A percentile compares a stretch with the other conserved stretches of the same genome.
phyloP scores from a whole-genome alignment of 2,797 vertebrate species.

The Cryptoprocta ferox region DNA sequence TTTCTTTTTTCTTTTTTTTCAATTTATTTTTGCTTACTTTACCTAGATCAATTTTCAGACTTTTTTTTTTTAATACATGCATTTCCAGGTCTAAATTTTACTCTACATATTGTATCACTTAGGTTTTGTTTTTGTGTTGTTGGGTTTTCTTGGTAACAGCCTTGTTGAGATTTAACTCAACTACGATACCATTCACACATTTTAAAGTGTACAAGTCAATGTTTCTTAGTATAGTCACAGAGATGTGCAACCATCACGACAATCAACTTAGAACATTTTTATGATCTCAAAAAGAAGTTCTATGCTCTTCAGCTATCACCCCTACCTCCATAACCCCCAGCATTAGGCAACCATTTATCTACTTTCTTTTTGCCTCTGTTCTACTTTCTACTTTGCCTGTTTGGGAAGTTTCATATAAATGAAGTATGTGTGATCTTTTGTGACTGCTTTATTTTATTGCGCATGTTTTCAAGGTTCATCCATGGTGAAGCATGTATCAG shows the following conservation, averaged over 20 bases:
- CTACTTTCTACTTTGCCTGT: background rate
- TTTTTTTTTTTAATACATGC: background rate
- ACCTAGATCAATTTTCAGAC: background rate
- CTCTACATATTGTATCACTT: background rate
- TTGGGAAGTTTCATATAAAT: background rate
- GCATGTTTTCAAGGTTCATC: background rate
- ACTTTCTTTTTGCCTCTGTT: background rate
- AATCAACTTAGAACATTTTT: background rate
- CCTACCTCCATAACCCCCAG: background rate
- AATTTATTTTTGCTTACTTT: slow-evolving; percentile 2
- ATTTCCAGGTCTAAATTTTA: background rate
- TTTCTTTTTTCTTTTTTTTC: background rate
- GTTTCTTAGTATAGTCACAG: background rate
- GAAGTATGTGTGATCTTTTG: background rate
- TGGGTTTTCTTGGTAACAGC: background rate
- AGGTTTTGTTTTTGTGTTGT: background rate
- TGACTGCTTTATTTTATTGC: background rate
- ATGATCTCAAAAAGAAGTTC: background rate
- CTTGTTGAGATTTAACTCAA: background rate
- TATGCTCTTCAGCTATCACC: background rate
- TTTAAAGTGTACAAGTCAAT: background rate
- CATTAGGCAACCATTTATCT: background rate
- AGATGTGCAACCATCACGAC: background rate
- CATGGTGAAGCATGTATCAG: background rate
- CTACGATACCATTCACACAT: background rate